A percentile compares a stretch with the other conserved stretches of the same genome.
These are phyloP conservation scores for Drosophila serrata DNA, from an alignment of 1,140 invertebrate genomes.

Conservation along the genomic window DNA sequence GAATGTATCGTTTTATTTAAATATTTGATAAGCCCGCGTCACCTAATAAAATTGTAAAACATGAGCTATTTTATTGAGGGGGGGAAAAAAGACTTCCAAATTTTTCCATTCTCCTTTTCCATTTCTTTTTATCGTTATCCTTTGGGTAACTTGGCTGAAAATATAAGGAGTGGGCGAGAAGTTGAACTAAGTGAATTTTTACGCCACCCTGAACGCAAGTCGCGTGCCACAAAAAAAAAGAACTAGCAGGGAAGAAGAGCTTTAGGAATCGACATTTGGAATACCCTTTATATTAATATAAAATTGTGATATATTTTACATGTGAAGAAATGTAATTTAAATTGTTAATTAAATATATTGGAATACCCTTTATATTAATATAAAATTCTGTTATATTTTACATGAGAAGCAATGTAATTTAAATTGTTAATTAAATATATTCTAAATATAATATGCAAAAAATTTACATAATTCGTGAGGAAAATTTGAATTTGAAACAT, in stretches of 20 bases:
- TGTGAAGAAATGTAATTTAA: neutral
- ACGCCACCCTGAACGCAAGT: conserved; percentile 72
- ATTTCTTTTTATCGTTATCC: conserved; percentile 31
- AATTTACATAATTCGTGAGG: too few species aligned
- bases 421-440: neutral
- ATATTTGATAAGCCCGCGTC: conserved; percentile 67
- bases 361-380: neutral
- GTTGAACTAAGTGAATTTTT: conserved; percentile 76
- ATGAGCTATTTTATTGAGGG: conserved; percentile 68
- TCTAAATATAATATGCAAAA: too few species aligned
- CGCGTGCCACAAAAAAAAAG: conserved; percentile 45
- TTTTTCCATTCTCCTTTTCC: conserved; percentile 18
- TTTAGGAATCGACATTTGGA: neutral
- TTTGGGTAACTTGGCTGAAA: conserved; percentile 19
- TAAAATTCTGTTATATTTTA: too few species aligned
- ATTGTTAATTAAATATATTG: too few species aligned
- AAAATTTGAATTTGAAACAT: too few species aligned
- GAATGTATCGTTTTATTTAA: conserved; percentile 66
- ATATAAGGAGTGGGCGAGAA: conserved; percentile 18
- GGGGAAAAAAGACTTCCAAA: conserved; percentile 21
- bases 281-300: neutral
- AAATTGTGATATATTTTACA: too few species aligned
- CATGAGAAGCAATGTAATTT: neutral
- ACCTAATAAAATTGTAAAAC: conserved; percentile 84
- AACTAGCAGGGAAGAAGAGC: neutral